Conservation (phyloP, 2,888 invertebrate species). For the Stenodera caucasica region DNA sequence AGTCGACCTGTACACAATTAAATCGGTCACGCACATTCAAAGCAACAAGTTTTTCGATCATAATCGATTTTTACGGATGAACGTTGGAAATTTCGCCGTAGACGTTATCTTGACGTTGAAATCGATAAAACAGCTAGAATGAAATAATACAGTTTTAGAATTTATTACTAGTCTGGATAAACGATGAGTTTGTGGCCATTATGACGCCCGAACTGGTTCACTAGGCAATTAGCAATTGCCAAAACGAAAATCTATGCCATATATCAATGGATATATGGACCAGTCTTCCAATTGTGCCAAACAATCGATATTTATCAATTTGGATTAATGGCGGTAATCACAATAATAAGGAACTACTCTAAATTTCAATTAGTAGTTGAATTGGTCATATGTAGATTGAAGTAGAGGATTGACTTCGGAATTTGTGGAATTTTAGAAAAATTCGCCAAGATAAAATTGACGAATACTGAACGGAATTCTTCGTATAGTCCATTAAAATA, state of each 20-base stretch:
- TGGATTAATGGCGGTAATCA: neutral
- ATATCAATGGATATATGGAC: neutral
- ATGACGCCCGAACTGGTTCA: neutral
- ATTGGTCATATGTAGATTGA: neutral
- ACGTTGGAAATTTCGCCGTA: neutral
- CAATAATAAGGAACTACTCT: neutral
- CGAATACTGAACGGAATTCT: too few relatives aligned
- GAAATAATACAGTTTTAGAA: neutral
- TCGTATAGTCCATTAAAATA: too few relatives aligned
- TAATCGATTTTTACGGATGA: too few relatives aligned
- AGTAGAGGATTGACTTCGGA: too few relatives aligned
- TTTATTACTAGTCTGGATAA: neutral
- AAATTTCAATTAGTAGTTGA: neutral
- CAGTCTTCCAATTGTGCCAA: neutral
- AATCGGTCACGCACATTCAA: constrained; percentile 20
- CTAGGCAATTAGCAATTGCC: neutral
- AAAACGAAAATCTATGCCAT: neutral
- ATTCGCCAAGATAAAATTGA: too few relatives aligned
- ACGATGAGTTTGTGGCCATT: neutral
- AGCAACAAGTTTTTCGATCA: constrained; percentile 30
- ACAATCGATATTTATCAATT: neutral
- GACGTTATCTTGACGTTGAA: neutral
- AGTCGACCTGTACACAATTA: constrained; percentile 15
- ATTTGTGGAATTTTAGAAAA: too few relatives aligned
- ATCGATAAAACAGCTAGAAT: neutral